Conservation (phyloP, 2,797 vertebrate genomes). For the Glossophaga mutica region DNA sequence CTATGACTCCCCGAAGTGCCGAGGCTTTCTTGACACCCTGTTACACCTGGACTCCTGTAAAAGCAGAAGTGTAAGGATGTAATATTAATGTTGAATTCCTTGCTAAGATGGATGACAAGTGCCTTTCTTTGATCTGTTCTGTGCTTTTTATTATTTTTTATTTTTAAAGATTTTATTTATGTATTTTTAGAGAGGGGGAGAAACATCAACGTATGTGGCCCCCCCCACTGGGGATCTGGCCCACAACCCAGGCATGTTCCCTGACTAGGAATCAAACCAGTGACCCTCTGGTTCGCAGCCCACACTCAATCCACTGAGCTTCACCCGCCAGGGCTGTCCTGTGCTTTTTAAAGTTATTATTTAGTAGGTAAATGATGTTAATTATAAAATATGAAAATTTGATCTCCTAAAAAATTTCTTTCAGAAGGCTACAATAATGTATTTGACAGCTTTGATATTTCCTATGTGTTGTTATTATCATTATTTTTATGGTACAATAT, state of each 20-base stretch:
- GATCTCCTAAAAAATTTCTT: background rate
- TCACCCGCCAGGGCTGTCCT: background rate
- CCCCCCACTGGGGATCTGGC: too few species aligned
- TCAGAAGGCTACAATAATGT: background rate
- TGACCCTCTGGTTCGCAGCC: too few species aligned
- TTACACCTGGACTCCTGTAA: slow-evolving; percentile 78
- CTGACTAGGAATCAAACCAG: too few species aligned
- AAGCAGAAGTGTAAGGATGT: slow-evolving; percentile 75
- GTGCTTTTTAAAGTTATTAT: background rate
- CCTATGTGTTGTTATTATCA: background rate
- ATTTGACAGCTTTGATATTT: slow-evolving; percentile 9
- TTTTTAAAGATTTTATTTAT: too few species aligned
- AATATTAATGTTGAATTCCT: background rate
- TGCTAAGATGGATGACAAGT: background rate
- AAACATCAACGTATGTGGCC: too few species aligned
- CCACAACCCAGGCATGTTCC: too few species aligned
- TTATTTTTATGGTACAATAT: background rate
- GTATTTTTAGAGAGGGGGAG: too few species aligned
- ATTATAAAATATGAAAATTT: background rate
- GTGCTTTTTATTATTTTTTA: background rate
- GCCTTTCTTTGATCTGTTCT: background rate
- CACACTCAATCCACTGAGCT: too few species aligned
- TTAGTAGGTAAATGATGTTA: background rate
- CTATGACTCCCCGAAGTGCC: slow-evolving; percentile 88
- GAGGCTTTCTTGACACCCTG: slow-evolving; percentile 85